These are phyloP conservation scores for Teinopalpus imperialis DNA, from an alignment of 2,888 invertebrate species.

Conservation along the genomic window DNA sequence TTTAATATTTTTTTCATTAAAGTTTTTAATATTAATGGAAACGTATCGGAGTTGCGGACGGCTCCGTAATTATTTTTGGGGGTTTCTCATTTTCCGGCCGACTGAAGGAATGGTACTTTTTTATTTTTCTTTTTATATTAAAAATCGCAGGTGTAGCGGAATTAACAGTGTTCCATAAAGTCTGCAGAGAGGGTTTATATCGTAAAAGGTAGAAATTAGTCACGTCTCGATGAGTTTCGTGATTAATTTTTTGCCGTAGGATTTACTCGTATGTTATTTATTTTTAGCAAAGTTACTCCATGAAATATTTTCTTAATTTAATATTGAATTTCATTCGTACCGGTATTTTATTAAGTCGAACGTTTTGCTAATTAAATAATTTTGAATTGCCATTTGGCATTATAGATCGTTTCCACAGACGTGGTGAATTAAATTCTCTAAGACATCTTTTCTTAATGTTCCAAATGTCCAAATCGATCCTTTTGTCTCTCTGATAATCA, in stretches of 20 bases:
- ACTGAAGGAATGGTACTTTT: constrained; percentile 33
- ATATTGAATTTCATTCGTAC: neutral
- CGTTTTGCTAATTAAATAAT: no score
- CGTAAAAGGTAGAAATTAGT: constrained; percentile 28
- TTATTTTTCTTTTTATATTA: constrained; percentile 32
- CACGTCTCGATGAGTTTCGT: constrained; percentile 23
- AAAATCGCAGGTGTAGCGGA: constrained; percentile 36
- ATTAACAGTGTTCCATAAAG: constrained; percentile 27
- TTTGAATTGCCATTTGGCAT: no score
- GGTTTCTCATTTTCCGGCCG: constrained; percentile 60
- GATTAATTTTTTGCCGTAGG: constrained; percentile 23
- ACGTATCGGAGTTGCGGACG: constrained; percentile 57
- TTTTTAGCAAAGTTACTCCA: constrained; percentile 1
- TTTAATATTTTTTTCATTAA: constrained; percentile 82
- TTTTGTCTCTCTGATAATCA: no score
- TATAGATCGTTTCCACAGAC: no score
- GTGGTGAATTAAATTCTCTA: no score
- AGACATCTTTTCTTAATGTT: no score
- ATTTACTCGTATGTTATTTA: constrained; percentile 21
- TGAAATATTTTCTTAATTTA: constrained; percentile 15
- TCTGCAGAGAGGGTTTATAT: constrained; percentile 20
- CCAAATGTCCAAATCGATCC: no score
- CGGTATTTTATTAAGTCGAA: no score
- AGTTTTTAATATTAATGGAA: constrained; percentile 80
- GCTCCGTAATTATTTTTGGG: constrained; percentile 71